These are phyloP conservation scores for Beroe ovata DNA, from an alignment of 37 sponge, comb jelly and placozoan genomes.

Conservation along the genomic window DNA sequence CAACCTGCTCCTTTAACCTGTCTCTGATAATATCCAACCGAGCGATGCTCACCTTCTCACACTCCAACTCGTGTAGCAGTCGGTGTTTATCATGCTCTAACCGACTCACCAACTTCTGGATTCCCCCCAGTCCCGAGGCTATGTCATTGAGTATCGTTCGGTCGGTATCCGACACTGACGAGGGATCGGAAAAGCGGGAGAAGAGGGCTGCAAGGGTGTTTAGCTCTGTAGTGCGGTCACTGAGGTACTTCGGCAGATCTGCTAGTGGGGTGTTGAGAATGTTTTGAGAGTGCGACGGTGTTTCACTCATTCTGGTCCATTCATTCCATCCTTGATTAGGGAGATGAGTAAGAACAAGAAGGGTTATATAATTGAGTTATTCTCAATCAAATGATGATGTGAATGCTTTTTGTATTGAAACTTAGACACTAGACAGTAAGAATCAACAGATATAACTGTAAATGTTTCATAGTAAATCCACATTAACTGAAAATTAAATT, in stretches of 20 bases:
- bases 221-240: not conserved
- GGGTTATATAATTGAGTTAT: no score
- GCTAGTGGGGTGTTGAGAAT: not conserved
- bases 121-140: not conserved
- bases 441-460: no score
- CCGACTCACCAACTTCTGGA: not conserved
- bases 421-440: no score
- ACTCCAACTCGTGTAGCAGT: not conserved
- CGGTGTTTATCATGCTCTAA: not conserved
- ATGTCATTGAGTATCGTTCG: not conserved
- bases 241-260: not conserved
- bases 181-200: not conserved
- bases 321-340: not conserved
- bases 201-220: not conserved
- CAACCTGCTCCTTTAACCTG: conserved; percentile 25
- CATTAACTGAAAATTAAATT: no score
- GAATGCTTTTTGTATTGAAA: no score
- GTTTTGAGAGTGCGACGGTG: no score
- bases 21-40: conserved; percentile 3
- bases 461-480: no score
- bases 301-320: not conserved
- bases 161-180: not conserved
- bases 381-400: no score
- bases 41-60: conserved; percentile 6
- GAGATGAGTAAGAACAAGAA: no score